Percentiles rank a stretch among this genome's conserved stretches.
Evolutionary conservation across 1,140 invertebrate species (phyloP).

Genomic region (Paracyclopina nana): DNA sequence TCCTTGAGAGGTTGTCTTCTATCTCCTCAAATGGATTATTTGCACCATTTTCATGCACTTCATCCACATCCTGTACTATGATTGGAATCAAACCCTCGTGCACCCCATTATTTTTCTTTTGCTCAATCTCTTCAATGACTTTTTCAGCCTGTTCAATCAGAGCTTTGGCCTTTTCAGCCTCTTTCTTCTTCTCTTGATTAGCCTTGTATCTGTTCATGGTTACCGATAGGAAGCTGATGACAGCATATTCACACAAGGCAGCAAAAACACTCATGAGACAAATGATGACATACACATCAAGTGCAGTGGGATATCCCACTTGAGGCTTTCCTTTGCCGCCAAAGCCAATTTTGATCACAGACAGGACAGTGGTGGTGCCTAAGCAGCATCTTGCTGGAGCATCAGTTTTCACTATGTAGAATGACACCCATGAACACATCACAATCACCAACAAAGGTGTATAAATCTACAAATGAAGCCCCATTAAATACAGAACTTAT

Average conservation of each 20-base stretch:
- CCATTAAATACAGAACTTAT: too few species aligned
- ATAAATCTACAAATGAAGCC: too few species aligned
- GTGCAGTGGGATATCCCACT: constrained; percentile 35
- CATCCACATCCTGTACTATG: constrained; percentile 1
- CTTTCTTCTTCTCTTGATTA: constrained; percentile 5
- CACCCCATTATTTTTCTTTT: neutral
- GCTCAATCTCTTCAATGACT: too few species aligned
- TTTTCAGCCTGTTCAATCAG: too few species aligned
- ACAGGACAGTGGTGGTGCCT: constrained; percentile 37
- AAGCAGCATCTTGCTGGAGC: constrained; percentile 37
- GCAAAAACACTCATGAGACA: constrained; percentile 38
- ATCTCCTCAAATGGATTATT: too few species aligned
- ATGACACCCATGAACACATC: constrained; percentile 40
- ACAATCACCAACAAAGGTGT: constrained; percentile 38
- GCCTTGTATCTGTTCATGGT: constrained; percentile 7
- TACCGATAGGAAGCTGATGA: constrained; percentile 31
- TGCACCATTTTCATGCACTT: too few species aligned
- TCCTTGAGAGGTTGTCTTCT: too few species aligned
- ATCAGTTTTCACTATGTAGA: constrained; percentile 42
- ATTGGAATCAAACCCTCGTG: neutral
- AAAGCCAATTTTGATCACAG: constrained; percentile 37
- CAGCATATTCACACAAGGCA: constrained; percentile 37
- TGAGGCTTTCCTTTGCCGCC: constrained; percentile 24
- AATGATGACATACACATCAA: constrained; percentile 38
- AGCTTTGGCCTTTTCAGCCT: too few species aligned